Evolutionary conservation across 2,888 invertebrate genomes (phyloP).

Genomic region (Drosophila testacea): DNA sequence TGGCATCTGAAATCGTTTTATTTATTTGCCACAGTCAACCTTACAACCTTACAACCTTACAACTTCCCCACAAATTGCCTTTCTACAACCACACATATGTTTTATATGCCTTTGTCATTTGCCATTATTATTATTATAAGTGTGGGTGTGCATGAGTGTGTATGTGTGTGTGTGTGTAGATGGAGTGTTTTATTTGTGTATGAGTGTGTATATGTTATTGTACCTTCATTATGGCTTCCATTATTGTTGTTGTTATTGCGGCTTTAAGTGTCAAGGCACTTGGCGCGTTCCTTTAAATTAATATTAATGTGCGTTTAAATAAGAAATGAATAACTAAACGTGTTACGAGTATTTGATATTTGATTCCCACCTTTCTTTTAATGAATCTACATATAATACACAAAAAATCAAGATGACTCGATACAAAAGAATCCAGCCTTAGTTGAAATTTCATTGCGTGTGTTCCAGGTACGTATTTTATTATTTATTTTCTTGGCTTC

Average conservation of each 20-base stretch:
- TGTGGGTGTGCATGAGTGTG: conserved; percentile 8
- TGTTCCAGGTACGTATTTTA: too few species aligned
- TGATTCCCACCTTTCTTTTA: conserved; percentile 22
- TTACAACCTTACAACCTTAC: conserved; percentile 15
- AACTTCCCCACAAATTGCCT: not conserved
- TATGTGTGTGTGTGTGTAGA: not conserved
- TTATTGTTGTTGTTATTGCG: conserved; percentile 50
- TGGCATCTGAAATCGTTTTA: conserved; percentile 70
- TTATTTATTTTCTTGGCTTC: not conserved
- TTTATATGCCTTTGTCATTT: conserved; percentile 50
- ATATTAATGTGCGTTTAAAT: conserved; percentile 67
- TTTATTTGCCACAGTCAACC: conserved; percentile 62
- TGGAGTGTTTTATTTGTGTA: conserved; percentile 40
- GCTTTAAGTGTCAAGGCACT: conserved; percentile 66
- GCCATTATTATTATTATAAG: conserved; percentile 60
- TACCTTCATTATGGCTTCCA: conserved; percentile 49
- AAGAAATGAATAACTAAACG: conserved; percentile 56
- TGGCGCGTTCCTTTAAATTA: conserved; percentile 49
- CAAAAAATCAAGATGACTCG: too few species aligned
- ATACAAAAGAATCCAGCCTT: not conserved
- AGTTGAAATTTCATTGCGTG: not conserved
- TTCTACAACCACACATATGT: conserved; percentile 50
- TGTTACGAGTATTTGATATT: conserved; percentile 23
- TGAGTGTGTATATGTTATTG: conserved; percentile 30
- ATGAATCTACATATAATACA: not conserved